Evolutionary conservation across 2,888 invertebrate species (phyloP).

Genomic region (Xiphydria camelus): DNA sequence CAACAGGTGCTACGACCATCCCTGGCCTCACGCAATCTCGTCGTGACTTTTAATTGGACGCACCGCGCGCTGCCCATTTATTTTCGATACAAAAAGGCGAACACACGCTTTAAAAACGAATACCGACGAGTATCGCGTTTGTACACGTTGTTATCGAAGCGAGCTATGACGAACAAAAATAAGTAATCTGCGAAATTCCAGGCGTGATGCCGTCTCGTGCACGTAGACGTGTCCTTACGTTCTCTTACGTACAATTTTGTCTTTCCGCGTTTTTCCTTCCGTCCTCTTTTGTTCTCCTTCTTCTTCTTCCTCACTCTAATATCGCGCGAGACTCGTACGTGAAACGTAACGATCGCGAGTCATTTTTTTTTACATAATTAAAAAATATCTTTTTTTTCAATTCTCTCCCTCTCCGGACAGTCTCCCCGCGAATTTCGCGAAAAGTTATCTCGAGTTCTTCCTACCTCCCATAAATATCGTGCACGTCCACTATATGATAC

Average conservation of each 20-base stretch:
- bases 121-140: conserved; percentile 5
- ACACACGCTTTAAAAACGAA: conserved; percentile 3
- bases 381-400: conserved; percentile 30
- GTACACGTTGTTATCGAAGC: conserved; percentile 17
- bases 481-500: conserved; percentile 34
- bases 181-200: conserved; percentile 35
- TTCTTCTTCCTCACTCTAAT: conserved; percentile 2
- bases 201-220: no score
- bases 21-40: conserved; percentile 10
- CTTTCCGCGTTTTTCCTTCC: background rate
- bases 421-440: background rate
- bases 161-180: conserved; percentile 22
- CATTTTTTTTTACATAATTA: conserved; percentile 25
- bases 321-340: conserved; percentile 8
- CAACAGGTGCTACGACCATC: conserved; percentile 17
- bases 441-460: background rate
- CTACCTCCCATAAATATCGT: conserved; percentile 27
- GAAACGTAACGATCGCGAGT: background rate
- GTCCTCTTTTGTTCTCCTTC: conserved; percentile 5
- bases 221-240: no score
- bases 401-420: background rate
- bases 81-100: conserved; percentile 1
- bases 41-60: background rate
- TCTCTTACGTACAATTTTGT: conserved; percentile 7
- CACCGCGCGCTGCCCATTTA: no score